Evolutionary conservation across 2,888 invertebrate genomes (phyloP).

Genomic region (Eutolmus rufibarbis): DNA sequence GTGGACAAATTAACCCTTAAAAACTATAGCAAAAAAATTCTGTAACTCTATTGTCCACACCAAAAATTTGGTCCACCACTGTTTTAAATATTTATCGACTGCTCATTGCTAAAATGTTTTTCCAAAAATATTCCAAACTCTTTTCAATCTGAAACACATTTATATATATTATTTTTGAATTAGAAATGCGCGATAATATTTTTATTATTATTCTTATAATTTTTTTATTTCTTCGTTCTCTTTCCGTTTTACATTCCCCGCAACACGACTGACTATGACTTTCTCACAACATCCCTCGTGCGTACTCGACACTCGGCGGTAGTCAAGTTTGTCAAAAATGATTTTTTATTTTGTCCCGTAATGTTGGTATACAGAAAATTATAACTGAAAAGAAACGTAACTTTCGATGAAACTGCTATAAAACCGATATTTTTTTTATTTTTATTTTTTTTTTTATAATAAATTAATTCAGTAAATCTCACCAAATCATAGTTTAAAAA

Average conservation of each 20-base stretch:
- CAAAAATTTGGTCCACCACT: background rate
- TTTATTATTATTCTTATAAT: background rate
- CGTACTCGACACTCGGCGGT: background rate
- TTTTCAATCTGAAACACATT: background rate
- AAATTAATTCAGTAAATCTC: no score
- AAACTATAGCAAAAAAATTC: background rate
- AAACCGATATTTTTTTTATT: no score
- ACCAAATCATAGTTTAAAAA: no score
- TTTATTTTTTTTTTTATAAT: no score
- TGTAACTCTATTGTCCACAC: background rate
- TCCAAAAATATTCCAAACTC: background rate
- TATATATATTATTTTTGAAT: background rate
- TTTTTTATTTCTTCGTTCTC: background rate
- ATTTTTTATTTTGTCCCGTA: background rate
- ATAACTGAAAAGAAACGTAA: background rate
- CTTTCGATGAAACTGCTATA: no score
- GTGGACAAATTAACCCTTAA: background rate
- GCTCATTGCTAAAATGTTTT: background rate
- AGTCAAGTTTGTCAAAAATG: background rate
- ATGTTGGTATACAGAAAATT: background rate
- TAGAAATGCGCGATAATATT: background rate
- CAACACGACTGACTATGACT: background rate
- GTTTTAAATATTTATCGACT: background rate
- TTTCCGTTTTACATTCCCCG: background rate
- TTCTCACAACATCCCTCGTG: background rate